Base-by-base conservation (phyloP, 2,113 vertebrate species). In the Eolophus roseicapilla region DNA sequence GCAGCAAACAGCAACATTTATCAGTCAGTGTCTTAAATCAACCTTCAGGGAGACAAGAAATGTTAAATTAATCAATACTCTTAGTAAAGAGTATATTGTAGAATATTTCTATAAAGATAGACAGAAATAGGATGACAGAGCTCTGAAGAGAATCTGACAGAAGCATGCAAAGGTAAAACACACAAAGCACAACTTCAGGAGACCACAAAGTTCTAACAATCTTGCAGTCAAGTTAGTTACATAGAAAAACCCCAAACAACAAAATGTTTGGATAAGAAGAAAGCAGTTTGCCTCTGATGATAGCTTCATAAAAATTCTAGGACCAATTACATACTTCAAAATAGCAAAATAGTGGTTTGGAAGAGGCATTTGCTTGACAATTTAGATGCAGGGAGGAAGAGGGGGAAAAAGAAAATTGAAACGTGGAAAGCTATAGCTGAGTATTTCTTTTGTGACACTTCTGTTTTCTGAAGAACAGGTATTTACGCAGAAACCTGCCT, bases 41-140 rank as follows among this genome's bases (percentile, higher is more conserved):
- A 60, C 86, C 78, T 78, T 86, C 83, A 95, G 8, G 25, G 65
- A 96, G 86, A 65, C 77, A 81, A 43, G 75, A 63, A 95, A 79
- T 10, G 59, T 87, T 80, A 62, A 83, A 65, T 28, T 21, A 94
- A 95, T 64, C 79, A 73, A 92, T 94, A 70, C 75, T 78, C 70
- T 87, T 28, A 23, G 80, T 68, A 53, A 92, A 92, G 7, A 57
- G 53, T 27, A 33, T 3, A 15, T 15, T 27, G 15, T 15, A 39
- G 41, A 90, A 33, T 37, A 21, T 39, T 64, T 84, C 60, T 65
- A 39, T 46, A 50, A 76, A 87, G 63, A 68, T 1, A 9, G 86
- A 90, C 46, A 82, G 62, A 86, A 83, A 80, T 1, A 85, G 44
- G 65, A 64, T 23, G 69, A 76, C 52, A 13, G 83, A 81, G 43